Evolutionary conservation across 2,888 invertebrate species (phyloP).

Genomic region (Bibio marci): DNA sequence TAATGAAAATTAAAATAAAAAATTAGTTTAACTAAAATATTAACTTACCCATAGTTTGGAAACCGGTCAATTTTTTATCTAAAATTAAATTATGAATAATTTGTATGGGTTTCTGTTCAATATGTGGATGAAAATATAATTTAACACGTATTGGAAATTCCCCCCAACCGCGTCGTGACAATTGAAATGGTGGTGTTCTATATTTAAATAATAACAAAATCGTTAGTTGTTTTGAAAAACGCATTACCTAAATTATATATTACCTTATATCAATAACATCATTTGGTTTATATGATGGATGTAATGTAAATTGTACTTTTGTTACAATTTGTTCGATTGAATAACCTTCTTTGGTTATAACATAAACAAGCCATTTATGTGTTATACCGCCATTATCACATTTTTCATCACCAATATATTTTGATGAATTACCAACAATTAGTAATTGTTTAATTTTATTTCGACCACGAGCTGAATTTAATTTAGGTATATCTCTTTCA

Average conservation of each 20-base stretch:
- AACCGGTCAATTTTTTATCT: constrained; percentile 64
- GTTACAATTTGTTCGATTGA: constrained; percentile 45
- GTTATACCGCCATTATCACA: constrained; percentile 40
- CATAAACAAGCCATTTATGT: constrained; percentile 84
- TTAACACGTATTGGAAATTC: constrained; percentile 75
- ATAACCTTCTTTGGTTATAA: constrained; percentile 47
- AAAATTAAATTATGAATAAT: constrained; percentile 64
- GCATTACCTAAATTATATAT: background rate
- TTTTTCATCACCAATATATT: constrained; percentile 55
- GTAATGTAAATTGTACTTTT: constrained; percentile 62
- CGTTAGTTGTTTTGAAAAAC: too few relatives aligned
- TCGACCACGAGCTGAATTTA: constrained; percentile 34
- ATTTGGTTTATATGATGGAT: constrained; percentile 75
- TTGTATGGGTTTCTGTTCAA: constrained; percentile 58
- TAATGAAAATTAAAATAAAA: background rate
- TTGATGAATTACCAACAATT: constrained; percentile 51
- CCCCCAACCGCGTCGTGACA: constrained; percentile 79
- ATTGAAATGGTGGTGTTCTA: constrained; percentile 64
- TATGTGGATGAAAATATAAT: constrained; percentile 53
- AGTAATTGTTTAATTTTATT: constrained; percentile 37
- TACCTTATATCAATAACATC: constrained; percentile 48
- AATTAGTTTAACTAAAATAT: background rate
- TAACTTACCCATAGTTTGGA: constrained; percentile 55
- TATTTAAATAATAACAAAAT: too few relatives aligned
- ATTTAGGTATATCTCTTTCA: constrained; percentile 26